Percentiles rank a stretch among this genome's conserved stretches.
Conservation (phyloP, 2,113 vertebrate species). For the Poicephalus gulielmi region DNA sequence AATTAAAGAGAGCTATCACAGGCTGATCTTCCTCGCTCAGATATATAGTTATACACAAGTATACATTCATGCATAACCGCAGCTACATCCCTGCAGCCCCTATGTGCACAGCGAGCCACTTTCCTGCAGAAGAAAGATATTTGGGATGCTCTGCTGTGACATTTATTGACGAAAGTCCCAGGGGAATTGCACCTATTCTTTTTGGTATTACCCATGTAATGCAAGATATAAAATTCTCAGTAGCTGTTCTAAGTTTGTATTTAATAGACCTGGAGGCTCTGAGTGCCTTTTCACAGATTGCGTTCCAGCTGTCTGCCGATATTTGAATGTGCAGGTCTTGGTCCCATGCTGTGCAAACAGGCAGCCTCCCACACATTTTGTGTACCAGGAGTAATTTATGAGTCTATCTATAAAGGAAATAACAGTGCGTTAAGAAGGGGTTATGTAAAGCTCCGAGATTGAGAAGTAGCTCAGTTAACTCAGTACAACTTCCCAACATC, state of each 20-base stretch:
- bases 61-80: neutral
- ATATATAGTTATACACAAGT: neutral
- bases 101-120: neutral
- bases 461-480: conserved; percentile 67
- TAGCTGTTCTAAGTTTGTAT: conserved; percentile 66
- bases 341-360: conserved; percentile 69
- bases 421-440: conserved; percentile 58
- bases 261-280: conserved; percentile 68
- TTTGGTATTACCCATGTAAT: conserved; percentile 8
- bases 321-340: conserved; percentile 68
- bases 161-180: conserved; percentile 44
- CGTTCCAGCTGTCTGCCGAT: conserved; percentile 69
- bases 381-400: conserved; percentile 73
- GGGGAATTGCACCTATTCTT: conserved; percentile 42
- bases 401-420: conserved; percentile 70
- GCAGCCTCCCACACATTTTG: conserved; percentile 63
- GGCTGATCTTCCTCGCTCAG: neutral
- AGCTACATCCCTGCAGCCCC: neutral
- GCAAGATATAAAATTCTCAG: conserved; percentile 63
- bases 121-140: neutral
- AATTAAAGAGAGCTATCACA: neutral
- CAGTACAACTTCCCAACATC: conserved; percentile 62
- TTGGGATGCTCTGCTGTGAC: neutral
- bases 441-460: conserved; percentile 68
- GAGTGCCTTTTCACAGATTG: conserved; percentile 72